Conservation (phyloP, 2,888 invertebrate species). For the Euproctis similis region DNA sequence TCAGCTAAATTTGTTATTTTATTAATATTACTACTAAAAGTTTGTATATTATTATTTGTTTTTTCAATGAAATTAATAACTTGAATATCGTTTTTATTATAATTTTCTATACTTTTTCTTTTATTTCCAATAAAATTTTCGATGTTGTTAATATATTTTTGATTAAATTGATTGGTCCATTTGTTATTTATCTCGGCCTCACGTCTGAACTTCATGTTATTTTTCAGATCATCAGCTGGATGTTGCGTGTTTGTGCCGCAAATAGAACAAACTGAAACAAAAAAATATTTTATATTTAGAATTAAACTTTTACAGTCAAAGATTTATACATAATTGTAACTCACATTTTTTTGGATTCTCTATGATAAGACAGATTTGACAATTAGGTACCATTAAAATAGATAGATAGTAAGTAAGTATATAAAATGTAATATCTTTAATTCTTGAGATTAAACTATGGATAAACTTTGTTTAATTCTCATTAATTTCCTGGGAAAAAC, state of each 20-base stretch:
- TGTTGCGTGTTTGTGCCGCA: constrained; percentile 37
- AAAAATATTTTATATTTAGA: not conserved
- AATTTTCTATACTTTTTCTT: constrained; percentile 5
- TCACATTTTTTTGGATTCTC: no score
- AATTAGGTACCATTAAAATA: no score
- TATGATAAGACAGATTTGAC: no score
- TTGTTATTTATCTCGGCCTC: constrained; percentile 15
- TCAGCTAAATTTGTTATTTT: no score
- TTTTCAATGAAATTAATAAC: constrained; percentile 22
- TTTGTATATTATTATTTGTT: constrained; percentile 1
- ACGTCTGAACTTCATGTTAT: constrained; percentile 13
- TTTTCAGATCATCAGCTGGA: constrained; percentile 49
- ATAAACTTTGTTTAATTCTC: no score
- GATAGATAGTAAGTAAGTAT: no score
- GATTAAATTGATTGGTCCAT: constrained; percentile 29
- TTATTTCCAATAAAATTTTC: constrained; percentile 6
- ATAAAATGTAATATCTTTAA: no score
- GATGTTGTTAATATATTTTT: constrained; percentile 11
- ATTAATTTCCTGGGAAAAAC: no score
- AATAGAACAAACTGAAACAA: constrained; percentile 57
- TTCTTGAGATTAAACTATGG: no score
- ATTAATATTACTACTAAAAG: no score
- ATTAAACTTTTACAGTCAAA: no score
- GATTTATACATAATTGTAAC: no score
- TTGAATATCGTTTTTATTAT: constrained; percentile 8